Percentiles rank a stretch among this genome's conserved stretches.
Evolutionary conservation across 53 echinoderm and acorn worm genomes (phyloP).

Genomic region (Astropecten irregularis): DNA sequence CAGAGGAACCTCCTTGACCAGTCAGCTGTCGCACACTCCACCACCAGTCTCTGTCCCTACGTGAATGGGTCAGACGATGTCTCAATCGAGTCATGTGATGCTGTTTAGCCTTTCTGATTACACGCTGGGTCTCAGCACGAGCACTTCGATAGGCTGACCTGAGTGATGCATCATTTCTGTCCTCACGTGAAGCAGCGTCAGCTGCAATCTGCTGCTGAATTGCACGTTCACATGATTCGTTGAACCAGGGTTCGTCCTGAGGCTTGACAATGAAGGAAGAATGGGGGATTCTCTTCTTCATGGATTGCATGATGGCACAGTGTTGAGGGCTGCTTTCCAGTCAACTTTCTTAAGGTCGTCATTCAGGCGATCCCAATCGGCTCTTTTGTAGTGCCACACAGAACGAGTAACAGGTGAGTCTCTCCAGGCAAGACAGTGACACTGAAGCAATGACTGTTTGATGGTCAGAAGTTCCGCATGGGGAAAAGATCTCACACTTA

Average conservation of each 20-base stretch:
- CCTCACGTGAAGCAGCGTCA: not conserved
- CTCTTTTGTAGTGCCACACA: not conserved
- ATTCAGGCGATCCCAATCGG: not conserved
- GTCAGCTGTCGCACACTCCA: not conserved
- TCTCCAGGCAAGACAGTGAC: not conserved
- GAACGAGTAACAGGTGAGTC: slow-evolving; percentile 13
- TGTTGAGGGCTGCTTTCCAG: slow-evolving; percentile 7
- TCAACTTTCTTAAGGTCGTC: not conserved
- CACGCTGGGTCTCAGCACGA: slow-evolving; percentile 8
- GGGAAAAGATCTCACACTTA: not conserved
- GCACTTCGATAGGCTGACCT: slow-evolving; percentile 20
- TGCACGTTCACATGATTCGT: too few relatives aligned
- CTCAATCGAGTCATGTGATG: slow-evolving; percentile 3
- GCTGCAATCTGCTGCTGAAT: not conserved
- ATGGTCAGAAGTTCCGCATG: not conserved
- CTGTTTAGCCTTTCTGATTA: slow-evolving; percentile 6
- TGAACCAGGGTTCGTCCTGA: too few relatives aligned
- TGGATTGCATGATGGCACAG: not conserved
- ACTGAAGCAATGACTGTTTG: not conserved
- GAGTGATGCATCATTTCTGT: not conserved
- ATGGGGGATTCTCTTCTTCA: not conserved
- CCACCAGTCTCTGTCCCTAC: slow-evolving; percentile 8
- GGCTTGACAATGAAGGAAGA: not conserved
- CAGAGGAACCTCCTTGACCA: slow-evolving; percentile 12
- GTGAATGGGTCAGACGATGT: slow-evolving; percentile 3